Evolutionary conservation across 2,797 vertebrate genomes (phyloP).

Genomic region (Helarctos malayanus): DNA sequence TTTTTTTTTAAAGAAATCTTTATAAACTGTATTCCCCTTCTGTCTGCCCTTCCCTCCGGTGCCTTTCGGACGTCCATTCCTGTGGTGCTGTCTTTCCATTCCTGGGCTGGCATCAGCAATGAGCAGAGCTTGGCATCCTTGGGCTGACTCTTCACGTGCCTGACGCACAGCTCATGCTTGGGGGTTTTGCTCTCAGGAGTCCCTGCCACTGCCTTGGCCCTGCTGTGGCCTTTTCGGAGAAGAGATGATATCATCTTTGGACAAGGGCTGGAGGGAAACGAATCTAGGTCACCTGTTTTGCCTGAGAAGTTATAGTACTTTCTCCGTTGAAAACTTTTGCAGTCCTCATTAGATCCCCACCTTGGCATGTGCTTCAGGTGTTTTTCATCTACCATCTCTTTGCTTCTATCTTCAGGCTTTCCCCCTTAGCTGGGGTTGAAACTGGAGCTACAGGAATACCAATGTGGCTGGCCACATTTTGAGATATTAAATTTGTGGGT

Average conservation of each 20-base stretch:
- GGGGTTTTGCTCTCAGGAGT: neutral
- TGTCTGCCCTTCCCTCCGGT: neutral
- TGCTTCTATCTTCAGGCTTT: conserved; percentile 8
- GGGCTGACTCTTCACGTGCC: neutral
- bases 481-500: neutral
- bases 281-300: neutral
- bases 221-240: neutral
- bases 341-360: neutral
- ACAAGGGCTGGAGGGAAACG: neutral
- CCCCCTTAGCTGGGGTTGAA: neutral
- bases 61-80: neutral
- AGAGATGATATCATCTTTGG: neutral
- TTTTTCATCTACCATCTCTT: neutral
- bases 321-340: neutral
- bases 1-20: neutral
- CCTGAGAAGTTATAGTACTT: neutral
- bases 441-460: neutral
- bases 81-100: neutral
- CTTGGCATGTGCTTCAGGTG: neutral
- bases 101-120: neutral
- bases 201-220: neutral
- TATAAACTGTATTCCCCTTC: neutral
- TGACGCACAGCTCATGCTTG: neutral
- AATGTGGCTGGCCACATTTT: neutral
- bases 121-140: neutral